Evolutionary conservation across 2,797 vertebrate species (phyloP).

Genomic region (Mionectes olivaceus): DNA sequence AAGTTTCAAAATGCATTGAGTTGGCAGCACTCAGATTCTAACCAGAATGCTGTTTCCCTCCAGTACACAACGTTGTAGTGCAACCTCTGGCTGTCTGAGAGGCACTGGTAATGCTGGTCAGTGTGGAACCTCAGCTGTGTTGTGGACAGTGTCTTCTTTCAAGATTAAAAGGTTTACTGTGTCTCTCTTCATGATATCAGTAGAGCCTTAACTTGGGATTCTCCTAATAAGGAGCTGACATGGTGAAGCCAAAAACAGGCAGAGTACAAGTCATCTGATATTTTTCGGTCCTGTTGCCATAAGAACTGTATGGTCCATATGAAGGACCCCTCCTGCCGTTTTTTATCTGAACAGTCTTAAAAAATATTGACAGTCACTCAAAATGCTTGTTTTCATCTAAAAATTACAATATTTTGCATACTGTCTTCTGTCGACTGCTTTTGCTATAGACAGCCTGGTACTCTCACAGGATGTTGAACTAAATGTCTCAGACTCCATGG

Average conservation of each 20-base stretch:
- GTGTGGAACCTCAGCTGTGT: background rate
- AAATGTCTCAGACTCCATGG: background rate
- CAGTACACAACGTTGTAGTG: accelerated
- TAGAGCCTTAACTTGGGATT: background rate
- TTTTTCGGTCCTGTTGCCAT: background rate
- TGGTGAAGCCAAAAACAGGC: background rate
- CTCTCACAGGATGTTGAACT: background rate
- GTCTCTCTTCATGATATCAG: background rate
- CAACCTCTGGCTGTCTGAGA: accelerated
- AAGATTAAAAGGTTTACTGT: background rate
- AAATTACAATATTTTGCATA: background rate
- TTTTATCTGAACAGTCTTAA: background rate
- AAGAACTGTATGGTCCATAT: background rate
- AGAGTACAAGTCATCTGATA: background rate
- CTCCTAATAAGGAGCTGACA: background rate
- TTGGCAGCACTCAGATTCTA: background rate
- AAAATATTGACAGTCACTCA: background rate
- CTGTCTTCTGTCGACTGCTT: background rate
- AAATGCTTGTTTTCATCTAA: background rate
- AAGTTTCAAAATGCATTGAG: background rate
- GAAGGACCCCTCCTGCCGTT: background rate
- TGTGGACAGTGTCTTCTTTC: background rate
- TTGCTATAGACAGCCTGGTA: background rate
- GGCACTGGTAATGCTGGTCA: background rate
- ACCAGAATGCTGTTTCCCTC: background rate